Percentiles rank a stretch among this genome's conserved stretches.
These are phyloP conservation scores for Lacerta viridis DNA, from an alignment of 2,797 vertebrate genomes.

Conservation along the genomic window DNA sequence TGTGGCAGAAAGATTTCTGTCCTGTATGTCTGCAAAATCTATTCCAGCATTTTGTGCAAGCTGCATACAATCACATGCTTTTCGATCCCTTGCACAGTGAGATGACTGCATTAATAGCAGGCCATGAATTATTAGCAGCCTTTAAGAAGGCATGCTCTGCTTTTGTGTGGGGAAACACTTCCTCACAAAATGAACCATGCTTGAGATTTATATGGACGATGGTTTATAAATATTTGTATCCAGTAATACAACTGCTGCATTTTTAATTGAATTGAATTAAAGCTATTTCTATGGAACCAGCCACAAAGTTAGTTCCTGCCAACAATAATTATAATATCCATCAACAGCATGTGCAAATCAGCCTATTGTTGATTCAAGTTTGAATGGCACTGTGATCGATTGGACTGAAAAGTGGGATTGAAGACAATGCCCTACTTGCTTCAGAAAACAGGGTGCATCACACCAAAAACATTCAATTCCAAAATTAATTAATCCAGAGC, in stretches of 20 bases:
- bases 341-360: background rate
- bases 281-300: constrained; percentile 7
- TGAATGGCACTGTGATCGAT: background rate
- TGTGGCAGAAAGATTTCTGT: background rate
- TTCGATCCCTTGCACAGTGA: background rate
- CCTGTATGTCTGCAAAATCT: background rate
- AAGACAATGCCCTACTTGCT: background rate
- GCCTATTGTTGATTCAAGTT: background rate
- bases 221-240: constrained; percentile 16
- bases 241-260: background rate
- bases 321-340: background rate
- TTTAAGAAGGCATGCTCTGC: background rate
- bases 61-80: background rate
- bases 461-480: background rate
- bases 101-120: background rate
- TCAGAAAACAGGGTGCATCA: constrained; percentile 8
- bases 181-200: background rate
- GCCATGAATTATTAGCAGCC: background rate
- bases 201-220: background rate
- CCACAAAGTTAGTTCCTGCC: background rate
- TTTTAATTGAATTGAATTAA: constrained; percentile 15
- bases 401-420: background rate
- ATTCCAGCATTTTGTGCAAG: background rate
- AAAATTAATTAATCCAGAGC: constrained; percentile 20
- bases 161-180: background rate